Evolutionary conservation across 2,888 invertebrate genomes (phyloP), one percentile per base, ranked within the genome.

Genomic region (Chloromyia formosa): DNA sequence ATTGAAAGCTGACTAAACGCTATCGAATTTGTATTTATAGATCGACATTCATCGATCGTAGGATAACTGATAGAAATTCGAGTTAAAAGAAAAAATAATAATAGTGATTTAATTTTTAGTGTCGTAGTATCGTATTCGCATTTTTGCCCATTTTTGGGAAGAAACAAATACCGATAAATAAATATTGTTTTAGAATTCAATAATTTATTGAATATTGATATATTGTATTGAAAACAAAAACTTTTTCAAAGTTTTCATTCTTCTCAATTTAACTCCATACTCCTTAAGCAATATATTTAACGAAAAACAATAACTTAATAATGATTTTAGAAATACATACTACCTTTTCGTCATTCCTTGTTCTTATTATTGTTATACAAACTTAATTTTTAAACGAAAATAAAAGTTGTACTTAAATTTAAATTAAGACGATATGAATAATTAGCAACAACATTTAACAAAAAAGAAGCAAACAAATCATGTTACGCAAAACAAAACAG

Each of bases 21-120:
- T 62, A 40, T 69, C 68, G 54, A 69, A 69, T 69, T 69, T 68
- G 68, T 68, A 68, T 53, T 68, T 69, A 35, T 35, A 69, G 53
- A 69, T 22, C 66, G 49, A 66, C n/a, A n/a, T 4, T 35, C 12
- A 9, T 62, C 62, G 62, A 62, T 16, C 10, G 10, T 62, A 62
- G 16, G 40, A 40, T 23, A 60, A 5, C 5, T 10, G 23, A n/a
- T 60, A 14, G 56, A 56, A 56, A 56, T 16, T 18, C 20, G 1
- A 16, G 60, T 14, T 23, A 23, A 60, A 49, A 49, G 14, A 12
- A n/a, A 3, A 7, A 49, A 49, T n/a, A n/a, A 49, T 5, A n/a
- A 49, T 49, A 49, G 12, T n/a, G 3, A 49, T 49, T 49, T n/a
- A 49, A 2, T n/a, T 49, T 2, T 4, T 49, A 12, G 16, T 49